phyloP scores from a whole-genome alignment of 2,797 vertebrate species.

The Silurus lanzhouensis region DNA sequence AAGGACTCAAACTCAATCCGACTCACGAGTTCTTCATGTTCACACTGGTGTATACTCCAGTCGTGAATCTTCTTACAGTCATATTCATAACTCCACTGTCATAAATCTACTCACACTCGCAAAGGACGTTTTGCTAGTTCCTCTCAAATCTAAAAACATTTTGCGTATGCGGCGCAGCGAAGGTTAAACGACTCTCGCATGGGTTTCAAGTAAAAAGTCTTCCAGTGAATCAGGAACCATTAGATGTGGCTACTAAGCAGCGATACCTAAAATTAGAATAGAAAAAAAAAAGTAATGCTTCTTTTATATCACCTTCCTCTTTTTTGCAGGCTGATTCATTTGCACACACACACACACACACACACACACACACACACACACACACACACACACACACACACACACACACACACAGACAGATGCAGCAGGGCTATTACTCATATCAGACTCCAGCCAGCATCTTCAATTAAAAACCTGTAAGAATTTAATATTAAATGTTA shows the following conservation, averaged over 20 bases:
- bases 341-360: neutral
- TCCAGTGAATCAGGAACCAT: neutral
- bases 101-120: neutral
- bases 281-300: neutral
- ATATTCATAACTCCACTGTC: neutral
- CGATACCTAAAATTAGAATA: neutral
- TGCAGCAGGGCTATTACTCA: constrained; percentile 67
- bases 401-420: constrained; percentile 30
- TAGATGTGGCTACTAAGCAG: neutral
- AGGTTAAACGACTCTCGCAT: neutral
- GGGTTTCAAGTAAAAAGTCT: neutral
- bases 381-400: constrained; percentile 35
- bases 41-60: too few relatives aligned
- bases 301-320: neutral
- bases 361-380: constrained; percentile 24
- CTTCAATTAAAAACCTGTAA: constrained; percentile 56
- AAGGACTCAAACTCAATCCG: neutral
- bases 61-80: neutral
- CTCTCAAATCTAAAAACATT: neutral
- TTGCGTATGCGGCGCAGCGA: neutral
- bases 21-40: neutral
- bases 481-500: constrained; percentile 43
- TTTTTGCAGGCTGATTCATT: neutral
- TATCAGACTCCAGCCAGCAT: constrained; percentile 59
- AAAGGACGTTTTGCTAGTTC: neutral